These are phyloP conservation scores for Dicerorhinus sumatrensis DNA, from an alignment of 2,113 vertebrate genomes.

Conservation along the genomic window DNA sequence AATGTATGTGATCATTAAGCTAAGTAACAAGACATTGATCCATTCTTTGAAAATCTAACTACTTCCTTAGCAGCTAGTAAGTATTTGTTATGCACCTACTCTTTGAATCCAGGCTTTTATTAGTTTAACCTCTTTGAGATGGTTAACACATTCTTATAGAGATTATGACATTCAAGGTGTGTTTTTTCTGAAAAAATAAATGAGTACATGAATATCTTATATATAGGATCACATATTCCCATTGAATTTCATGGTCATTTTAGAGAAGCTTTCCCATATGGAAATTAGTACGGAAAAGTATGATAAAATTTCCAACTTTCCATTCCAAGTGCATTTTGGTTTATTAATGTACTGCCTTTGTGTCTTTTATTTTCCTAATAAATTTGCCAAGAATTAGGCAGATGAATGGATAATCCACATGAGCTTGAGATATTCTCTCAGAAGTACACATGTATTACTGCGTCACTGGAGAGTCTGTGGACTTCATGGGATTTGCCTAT, in stretches of 20 bases:
- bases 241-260: background rate
- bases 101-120: background rate
- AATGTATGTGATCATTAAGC: conserved; percentile 10
- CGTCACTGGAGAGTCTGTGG: background rate
- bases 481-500: background rate
- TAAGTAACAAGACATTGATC: conserved; percentile 2
- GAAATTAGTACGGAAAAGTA: conserved; percentile 15
- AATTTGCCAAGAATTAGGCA: background rate
- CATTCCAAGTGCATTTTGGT: background rate
- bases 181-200: background rate
- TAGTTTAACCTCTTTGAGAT: background rate
- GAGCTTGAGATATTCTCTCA: background rate
- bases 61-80: background rate
- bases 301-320: background rate
- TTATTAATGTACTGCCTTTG: background rate
- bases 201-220: background rate
- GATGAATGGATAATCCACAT: background rate
- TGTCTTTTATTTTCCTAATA: background rate
- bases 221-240: background rate
- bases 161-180: background rate
- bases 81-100: background rate
- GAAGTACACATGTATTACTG: background rate
- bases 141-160: background rate
- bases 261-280: background rate
- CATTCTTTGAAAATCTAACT: background rate